These are phyloP conservation scores for Lethenteron reissneri DNA, from an alignment of 2,113 vertebrate genomes.

Conservation along the genomic window DNA sequence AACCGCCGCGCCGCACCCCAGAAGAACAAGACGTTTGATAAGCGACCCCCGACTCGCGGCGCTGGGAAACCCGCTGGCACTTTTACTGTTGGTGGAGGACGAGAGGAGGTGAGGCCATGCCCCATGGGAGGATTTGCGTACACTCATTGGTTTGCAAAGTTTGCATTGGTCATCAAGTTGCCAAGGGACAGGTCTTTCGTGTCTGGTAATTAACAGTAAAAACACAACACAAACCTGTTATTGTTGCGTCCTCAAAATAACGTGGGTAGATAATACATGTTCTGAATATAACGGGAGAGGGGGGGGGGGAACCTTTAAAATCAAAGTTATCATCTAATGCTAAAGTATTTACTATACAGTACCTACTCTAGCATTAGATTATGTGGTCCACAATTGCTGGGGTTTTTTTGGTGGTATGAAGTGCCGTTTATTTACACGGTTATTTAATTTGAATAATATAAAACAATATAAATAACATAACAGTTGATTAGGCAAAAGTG, in stretches of 20 bases:
- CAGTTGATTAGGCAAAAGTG: too few relatives aligned
- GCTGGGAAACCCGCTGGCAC: conserved; percentile 46
- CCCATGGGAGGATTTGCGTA: neutral
- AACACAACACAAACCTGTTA: conserved; percentile 2
- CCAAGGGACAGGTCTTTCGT: neutral
- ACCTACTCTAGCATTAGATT: too few relatives aligned
- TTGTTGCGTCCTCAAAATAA: conserved; percentile 9
- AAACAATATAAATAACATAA: too few relatives aligned
- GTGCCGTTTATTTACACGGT: too few relatives aligned
- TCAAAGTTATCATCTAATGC: too few relatives aligned
- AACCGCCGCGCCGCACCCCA: conserved; percentile 77
- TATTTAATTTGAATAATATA: too few relatives aligned
- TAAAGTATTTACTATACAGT: too few relatives aligned
- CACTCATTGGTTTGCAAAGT: neutral
- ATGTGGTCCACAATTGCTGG: too few relatives aligned
- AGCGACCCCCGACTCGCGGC: conserved; percentile 85
- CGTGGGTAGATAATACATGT: conserved; percentile 11
- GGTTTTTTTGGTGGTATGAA: too few relatives aligned
- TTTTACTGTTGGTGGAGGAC: conserved; percentile 71
- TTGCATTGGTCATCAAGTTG: neutral
- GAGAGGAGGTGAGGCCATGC: conserved; percentile 59
- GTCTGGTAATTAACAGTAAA: neutral
- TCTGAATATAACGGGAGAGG: conserved; percentile 3
- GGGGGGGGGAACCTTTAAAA: neutral
- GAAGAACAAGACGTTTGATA: conserved; percentile 99